Conservation (phyloP, 2,888 invertebrate genomes). For the Rhabditoides inermis region DNA sequence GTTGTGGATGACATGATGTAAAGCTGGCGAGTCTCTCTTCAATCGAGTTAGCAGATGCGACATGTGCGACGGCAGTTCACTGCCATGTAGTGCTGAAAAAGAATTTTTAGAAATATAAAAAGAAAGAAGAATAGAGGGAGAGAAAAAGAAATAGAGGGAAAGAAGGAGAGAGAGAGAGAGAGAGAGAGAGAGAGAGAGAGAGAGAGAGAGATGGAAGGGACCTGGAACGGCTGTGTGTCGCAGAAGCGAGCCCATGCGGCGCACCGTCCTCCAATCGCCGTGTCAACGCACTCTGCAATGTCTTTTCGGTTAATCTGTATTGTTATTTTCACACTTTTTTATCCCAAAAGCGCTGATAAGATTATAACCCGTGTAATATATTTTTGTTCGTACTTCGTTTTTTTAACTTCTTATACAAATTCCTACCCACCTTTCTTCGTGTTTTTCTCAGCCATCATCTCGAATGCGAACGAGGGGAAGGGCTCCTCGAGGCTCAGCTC, state of each 20-base stretch:
- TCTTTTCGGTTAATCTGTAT: background rate
- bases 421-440: too few species aligned
- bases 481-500: too few species aligned
- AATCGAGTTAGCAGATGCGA: background rate
- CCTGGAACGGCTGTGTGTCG: constrained; percentile 16
- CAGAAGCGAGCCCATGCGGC: constrained; percentile 34
- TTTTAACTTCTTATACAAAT: too few species aligned
- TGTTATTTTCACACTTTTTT: too few species aligned
- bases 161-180: constrained; percentile 1
- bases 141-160: background rate
- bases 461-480: too few species aligned
- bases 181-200: background rate
- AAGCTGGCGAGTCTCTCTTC: background rate
- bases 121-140: background rate
- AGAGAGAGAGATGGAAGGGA: background rate
- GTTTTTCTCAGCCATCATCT: too few species aligned
- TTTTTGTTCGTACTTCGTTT: too few species aligned
- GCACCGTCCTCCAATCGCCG: constrained; percentile 27
- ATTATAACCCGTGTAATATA: too few species aligned
- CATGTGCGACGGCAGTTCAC: background rate
- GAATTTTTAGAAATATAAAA: constrained; percentile 1
- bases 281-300: constrained; percentile 25
- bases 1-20: too few species aligned
- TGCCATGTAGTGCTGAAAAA: background rate
- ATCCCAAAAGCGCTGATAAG: too few species aligned